Base-by-base conservation (phyloP, 2,888 invertebrate species). In the Rhagonycha lutea region DNA sequence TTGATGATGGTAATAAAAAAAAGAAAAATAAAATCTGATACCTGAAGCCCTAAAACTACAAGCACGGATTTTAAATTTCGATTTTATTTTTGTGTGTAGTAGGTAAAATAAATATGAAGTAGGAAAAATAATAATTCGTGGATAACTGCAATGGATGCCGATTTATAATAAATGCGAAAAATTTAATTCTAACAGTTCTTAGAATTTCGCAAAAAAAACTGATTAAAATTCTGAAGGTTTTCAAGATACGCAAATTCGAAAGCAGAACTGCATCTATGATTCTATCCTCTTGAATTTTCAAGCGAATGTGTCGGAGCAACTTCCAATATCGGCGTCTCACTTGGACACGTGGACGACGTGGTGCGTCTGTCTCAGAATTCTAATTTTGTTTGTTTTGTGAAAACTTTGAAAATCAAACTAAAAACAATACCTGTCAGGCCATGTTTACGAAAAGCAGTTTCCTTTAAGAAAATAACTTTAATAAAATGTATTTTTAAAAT, bases 341-440 rank as follows among this genome's bases (percentile, higher is more conserved):
- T 81, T 78, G 70, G 60, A 76, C 76, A 23, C 61, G 68, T 75
- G 76, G 69, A 61, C 68, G 72, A 65, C 65, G 28, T 62, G 77
- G 73, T 71, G 68, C 69, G 61, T 28, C 77, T 77, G 70, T 82
- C 80, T 80, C 81, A 69, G 74, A 78, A 77, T 75, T 76, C 79
- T 76, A 78, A 82, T 83, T 85, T 83, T 85, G 83, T 85, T 86
- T 86, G 85, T 84, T 86, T 84, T 86, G 83, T 84, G 82, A 84
- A 85, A 86, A 86, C 84, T 85, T 85, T 82, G 84, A 84, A 86
- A 86, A 86, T 85, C 85, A 85, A 86, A 86, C 84, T 85, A 85
- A 86, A 85, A 85, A 82, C 83, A 82, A 81, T 83, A 82, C 80
- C 80, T 76, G 75, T 77, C 71, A 77, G 68, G 71, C 79, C 78